These are phyloP conservation scores for Amblyteles armatorius DNA, from an alignment of 2,888 invertebrate genomes.

Conservation along the genomic window DNA sequence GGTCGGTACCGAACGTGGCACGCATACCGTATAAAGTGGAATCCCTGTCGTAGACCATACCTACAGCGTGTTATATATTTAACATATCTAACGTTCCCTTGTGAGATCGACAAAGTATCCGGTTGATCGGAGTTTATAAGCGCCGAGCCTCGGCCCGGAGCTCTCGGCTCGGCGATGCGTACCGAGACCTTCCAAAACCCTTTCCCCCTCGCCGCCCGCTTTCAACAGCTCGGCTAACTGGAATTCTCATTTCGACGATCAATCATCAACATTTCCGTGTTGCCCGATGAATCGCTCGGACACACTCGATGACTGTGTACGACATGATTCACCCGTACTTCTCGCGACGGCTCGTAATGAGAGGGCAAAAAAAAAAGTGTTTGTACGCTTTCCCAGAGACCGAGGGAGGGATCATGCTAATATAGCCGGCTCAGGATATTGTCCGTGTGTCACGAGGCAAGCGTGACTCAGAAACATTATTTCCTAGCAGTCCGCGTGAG, in stretches of 20 bases:
- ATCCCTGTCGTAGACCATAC: neutral
- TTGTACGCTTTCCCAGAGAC: neutral
- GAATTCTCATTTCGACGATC: neutral
- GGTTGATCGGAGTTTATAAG: conserved; percentile 37
- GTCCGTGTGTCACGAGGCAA: conserved; percentile 44
- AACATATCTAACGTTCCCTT: conserved; percentile 22
- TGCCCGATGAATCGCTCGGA: neutral
- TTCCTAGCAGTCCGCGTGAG: conserved; percentile 25
- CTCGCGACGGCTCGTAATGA: neutral
- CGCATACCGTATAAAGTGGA: conserved; percentile 22
- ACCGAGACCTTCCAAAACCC: neutral
- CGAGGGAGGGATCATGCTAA: conserved; percentile 30
- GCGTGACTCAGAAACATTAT: conserved; percentile 46
- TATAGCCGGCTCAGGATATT: conserved; percentile 37
- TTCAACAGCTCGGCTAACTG: neutral
- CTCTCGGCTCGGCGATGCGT: neutral
- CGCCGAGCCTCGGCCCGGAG: conserved; percentile 14
- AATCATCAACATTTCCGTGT: neutral
- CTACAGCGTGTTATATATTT: neutral
- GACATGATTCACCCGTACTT: neutral
- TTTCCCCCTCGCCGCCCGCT: neutral
- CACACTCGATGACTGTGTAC: neutral
- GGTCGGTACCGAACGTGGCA: neutral
- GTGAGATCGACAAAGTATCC: conserved; percentile 21
- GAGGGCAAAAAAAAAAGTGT: conserved; percentile 17